phyloP scores from a whole-genome alignment of 1,140 invertebrate species.

The Holotrichia oblita region DNA sequence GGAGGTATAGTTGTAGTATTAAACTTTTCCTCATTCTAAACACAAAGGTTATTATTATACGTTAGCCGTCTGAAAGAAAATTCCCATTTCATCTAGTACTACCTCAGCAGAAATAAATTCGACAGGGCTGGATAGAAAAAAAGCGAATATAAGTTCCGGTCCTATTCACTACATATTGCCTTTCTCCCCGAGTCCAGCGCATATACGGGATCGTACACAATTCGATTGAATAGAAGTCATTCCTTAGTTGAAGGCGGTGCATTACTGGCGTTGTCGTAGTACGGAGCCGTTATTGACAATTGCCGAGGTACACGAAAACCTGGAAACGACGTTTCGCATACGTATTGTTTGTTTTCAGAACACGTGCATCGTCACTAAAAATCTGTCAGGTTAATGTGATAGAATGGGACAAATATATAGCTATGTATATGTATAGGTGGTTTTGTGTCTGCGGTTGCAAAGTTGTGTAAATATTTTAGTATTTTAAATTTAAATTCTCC shows the following conservation, averaged over 20 bases:
- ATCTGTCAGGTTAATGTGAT: not conserved
- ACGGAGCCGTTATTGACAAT: slow-evolving; percentile 27
- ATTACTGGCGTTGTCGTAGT: not conserved
- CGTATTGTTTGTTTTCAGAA: slow-evolving; percentile 32
- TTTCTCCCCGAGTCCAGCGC: not conserved
- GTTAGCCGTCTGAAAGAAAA: not conserved
- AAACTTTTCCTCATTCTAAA: too few species aligned
- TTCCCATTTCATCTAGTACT: not conserved
- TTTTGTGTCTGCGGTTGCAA: not conserved
- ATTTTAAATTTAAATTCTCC: too few species aligned
- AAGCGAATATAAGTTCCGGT: not conserved
- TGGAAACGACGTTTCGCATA: slow-evolving; percentile 2
- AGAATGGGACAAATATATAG: not conserved
- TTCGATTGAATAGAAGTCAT: slow-evolving; percentile 29
- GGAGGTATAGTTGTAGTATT: too few species aligned
- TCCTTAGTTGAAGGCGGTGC: not conserved
- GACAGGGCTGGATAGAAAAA: not conserved
- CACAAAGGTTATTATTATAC: not conserved
- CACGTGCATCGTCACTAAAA: slow-evolving; percentile 24
- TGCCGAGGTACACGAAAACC: not conserved
- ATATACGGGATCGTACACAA: slow-evolving; percentile 1
- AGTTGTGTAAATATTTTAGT: too few species aligned
- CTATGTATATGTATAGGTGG: not conserved
- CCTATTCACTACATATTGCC: not conserved
- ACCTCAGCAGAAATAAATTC: not conserved